Conservation (phyloP, 2,797 vertebrate species). For the Balearica regulorum region DNA sequence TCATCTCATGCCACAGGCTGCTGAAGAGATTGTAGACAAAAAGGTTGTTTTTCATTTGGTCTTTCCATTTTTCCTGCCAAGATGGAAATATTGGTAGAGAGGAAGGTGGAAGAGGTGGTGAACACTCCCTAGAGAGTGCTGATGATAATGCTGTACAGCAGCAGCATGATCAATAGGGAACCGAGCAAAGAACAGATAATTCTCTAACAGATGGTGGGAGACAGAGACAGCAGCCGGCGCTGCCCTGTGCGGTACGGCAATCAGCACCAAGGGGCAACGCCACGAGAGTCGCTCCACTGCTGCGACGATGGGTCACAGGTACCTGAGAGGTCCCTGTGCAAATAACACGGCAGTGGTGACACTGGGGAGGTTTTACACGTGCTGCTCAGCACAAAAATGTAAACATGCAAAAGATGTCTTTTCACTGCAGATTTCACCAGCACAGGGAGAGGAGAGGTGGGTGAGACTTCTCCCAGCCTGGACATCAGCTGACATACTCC, state of each 20-base stretch:
- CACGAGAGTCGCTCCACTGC: rapidly evolving
- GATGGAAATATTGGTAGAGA: neutral
- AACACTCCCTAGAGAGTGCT: neutral
- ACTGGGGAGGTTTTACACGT: rapidly evolving
- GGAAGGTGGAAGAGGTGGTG: neutral
- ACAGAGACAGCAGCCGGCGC: neutral
- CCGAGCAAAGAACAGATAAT: neutral
- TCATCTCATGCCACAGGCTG: neutral
- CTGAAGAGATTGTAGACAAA: neutral
- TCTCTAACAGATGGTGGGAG: neutral
- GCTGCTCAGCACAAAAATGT: rapidly evolving
- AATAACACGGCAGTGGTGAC: rapidly evolving
- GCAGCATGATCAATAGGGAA: neutral
- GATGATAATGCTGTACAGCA: neutral
- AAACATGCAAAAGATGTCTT: rapidly evolving
- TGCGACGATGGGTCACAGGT: rapidly evolving
- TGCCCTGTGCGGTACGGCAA: rapidly evolving
- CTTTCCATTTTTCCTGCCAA: neutral
- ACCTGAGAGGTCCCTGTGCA: rapidly evolving
- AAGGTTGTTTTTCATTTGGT: neutral
- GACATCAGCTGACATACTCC: neutral
- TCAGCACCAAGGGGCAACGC: rapidly evolving
- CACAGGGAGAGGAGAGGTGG: neutral
- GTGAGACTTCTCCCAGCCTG: neutral
- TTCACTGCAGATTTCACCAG: neutral